Evolutionary conservation across 1,140 invertebrate genomes (phyloP), one percentile per base, ranked within the genome.

Genomic region (Magallana ariakensis): DNA sequence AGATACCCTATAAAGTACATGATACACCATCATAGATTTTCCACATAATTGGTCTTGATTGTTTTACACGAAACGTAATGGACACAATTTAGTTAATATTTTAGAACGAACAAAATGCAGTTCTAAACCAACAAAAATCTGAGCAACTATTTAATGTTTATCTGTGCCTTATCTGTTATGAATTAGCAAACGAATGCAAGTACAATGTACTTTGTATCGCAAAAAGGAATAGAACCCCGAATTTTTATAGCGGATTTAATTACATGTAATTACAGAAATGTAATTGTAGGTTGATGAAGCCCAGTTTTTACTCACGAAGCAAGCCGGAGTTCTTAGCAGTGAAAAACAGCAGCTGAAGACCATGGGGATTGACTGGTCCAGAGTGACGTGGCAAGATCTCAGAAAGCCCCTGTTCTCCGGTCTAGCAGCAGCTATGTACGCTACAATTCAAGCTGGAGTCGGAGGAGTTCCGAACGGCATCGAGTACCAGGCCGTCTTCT

Each of bases 321-420:
- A 58, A 22, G 22, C 87, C 10, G 33, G 53, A 57, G n/a, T 75
- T 58, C 54, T 87, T 46, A 86, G 22, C 19, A 80, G 56, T 19
- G 85, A 81, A 33, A 62, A 80, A 15, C 83, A 86, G 55, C 70
- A 92, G n/a, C 84, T 81, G n/a, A 58, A 86, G 13, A 90, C 86
- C 19, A 80, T 93, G 10, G 85, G 87, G 56, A 92, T 93, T 58
- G 92, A 93, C 87, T 93, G 92, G 92, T 90, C 90, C n/a, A 86
- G 81, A 22, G 89, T 91, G 16, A 87, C 80, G 46, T 93, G 92
- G 92, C 15, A 70, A 16, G 92, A 93, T 85, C 86, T 93, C 13
- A 87, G 87, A 46, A 93, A 92, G 81, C 92, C 92, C 26, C 86
- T 93, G 1, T 92, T 92, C 80, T 92, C 92, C 1, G 93, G 91